Evolutionary conservation across 1,140 invertebrate genomes (phyloP).

Genomic region (Brachionus angularis): DNA sequence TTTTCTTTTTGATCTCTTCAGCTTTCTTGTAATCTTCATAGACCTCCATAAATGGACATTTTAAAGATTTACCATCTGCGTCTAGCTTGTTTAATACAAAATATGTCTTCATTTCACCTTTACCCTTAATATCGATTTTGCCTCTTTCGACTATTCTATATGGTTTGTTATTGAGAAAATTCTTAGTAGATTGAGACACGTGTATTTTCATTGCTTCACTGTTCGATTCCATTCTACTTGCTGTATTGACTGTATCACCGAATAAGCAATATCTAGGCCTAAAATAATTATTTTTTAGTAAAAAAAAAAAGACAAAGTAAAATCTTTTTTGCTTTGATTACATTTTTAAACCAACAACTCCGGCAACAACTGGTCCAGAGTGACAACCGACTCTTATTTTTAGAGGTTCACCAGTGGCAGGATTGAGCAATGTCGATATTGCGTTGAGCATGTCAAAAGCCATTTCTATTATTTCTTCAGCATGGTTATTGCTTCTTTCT

Average conservation of each 20-base stretch:
- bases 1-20: no score
- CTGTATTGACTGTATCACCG: slow-evolving; percentile 83
- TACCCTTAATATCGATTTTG: slow-evolving; percentile 57
- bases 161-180: slow-evolving; percentile 66
- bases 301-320: slow-evolving; percentile 31
- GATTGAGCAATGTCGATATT: slow-evolving; percentile 80
- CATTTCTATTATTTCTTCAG: slow-evolving; percentile 54
- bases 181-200: slow-evolving; percentile 78
- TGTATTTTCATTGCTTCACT: slow-evolving; percentile 77
- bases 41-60: slow-evolving; percentile 26
- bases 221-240: slow-evolving; percentile 23
- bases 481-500: slow-evolving; percentile 50
- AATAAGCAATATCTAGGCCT: slow-evolving; percentile 81
- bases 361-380: slow-evolving; percentile 31
- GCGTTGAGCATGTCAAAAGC: slow-evolving; percentile 72
- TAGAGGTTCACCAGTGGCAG: slow-evolving; percentile 80
- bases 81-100: slow-evolving; percentile 53
- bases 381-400: slow-evolving; percentile 71
- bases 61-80: slow-evolving; percentile 11
- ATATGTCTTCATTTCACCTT: slow-evolving; percentile 85
- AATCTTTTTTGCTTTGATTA: background rate
- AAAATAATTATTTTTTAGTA: slow-evolving; percentile 66
- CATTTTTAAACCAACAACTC: slow-evolving; percentile 44
- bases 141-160: slow-evolving; percentile 73
- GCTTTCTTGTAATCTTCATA: slow-evolving; percentile 14